Conservation (phyloP, 2,113 vertebrate genomes). For the Falco punctatus region DNA sequence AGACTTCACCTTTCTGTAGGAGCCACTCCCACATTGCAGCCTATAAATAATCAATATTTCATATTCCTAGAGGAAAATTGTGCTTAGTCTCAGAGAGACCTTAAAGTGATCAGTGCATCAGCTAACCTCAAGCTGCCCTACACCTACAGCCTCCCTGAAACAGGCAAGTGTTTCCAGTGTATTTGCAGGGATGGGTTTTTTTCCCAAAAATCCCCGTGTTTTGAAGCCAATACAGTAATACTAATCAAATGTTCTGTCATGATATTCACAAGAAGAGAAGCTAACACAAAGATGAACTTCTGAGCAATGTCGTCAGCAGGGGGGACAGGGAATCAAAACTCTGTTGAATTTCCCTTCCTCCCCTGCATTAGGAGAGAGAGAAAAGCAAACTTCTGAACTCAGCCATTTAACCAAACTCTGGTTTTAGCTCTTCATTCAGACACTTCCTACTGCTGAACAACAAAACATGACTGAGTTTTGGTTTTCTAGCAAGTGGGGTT, state of each 20-base stretch:
- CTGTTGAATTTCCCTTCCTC: not conserved
- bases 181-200: not conserved
- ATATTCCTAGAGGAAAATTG: not conserved
- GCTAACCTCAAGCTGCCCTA: not conserved
- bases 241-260: not conserved
- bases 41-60: not conserved
- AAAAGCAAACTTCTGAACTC: not conserved
- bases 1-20: not conserved
- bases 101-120: not conserved
- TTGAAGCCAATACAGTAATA: not conserved
- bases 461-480: not conserved
- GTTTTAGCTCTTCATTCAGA: not conserved
- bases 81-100: not conserved
- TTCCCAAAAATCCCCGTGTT: fast-evolving
- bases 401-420: not conserved
- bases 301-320: not conserved
- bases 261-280: not conserved
- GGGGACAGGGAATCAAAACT: not conserved
- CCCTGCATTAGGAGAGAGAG: not conserved
- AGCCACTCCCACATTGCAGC: not conserved
- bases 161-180: not conserved
- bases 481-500: not conserved
- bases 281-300: not conserved
- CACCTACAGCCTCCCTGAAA: not conserved
- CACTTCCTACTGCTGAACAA: not conserved